phyloP scores from a whole-genome alignment of 1,140 invertebrate genomes.

The Papilio polytes region DNA sequence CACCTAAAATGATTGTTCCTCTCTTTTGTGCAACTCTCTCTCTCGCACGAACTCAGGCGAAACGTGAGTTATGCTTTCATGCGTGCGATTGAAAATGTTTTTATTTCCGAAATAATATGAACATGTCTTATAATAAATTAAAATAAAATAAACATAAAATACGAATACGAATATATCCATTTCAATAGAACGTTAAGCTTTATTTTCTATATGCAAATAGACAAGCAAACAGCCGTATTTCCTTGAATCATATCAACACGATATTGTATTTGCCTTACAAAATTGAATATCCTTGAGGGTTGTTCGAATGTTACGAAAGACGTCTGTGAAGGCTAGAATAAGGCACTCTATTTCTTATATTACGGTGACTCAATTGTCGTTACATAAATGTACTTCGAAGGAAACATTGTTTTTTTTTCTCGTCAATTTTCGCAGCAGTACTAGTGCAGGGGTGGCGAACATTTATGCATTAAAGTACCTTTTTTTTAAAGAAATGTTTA shows the following conservation, averaged over 20 bases:
- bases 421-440: no score
- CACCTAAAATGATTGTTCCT: no score
- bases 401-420: not conserved
- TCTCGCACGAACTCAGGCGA: no score
- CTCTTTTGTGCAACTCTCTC: no score
- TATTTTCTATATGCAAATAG: conserved; percentile 2
- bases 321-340: not conserved
- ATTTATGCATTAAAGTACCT: no score
- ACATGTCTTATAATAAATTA: not conserved
- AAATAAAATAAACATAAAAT: not conserved
- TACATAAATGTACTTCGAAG: not conserved
- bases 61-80: no score
- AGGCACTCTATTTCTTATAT: not conserved
- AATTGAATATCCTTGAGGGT: conserved; percentile 23
- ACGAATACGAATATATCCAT: not conserved
- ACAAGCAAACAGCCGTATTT: conserved; percentile 9
- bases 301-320: conserved; percentile 4
- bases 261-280: conserved; percentile 7
- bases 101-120: not conserved
- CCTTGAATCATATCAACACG: conserved; percentile 4
- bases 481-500: no score
- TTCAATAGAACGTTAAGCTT: not conserved
- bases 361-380: not conserved
- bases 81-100: no score
- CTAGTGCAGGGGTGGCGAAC: no score